phyloP scores from a whole-genome alignment of 2,888 invertebrate genomes.

The Stenurella melanura region DNA sequence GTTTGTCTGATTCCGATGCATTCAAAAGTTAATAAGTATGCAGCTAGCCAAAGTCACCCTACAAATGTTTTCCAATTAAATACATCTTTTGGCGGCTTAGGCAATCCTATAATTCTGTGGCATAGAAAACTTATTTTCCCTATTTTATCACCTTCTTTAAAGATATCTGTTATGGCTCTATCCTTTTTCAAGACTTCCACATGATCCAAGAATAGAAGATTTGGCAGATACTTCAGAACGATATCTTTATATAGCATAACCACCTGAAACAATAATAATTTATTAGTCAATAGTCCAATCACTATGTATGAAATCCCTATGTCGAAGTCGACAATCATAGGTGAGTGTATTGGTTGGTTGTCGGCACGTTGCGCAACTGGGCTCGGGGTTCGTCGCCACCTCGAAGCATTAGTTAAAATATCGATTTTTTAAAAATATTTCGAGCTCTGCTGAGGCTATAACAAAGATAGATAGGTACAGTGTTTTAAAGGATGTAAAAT shows the following conservation, averaged over 20 bases:
- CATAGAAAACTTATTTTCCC: conserved; percentile 74
- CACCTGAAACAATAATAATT: conserved; percentile 67
- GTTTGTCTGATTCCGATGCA: too few species aligned
- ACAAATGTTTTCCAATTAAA: not conserved
- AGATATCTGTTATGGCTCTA: conserved; percentile 47
- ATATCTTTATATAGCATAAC: conserved; percentile 74
- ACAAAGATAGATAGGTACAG: too few species aligned
- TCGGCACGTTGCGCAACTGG: too few species aligned
- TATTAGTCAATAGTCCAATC: too few species aligned
- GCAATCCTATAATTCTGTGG: conserved; percentile 75
- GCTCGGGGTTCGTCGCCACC: too few species aligned
- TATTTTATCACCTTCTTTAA: conserved; percentile 69
- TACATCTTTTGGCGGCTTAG: conserved; percentile 76
- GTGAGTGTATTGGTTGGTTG: too few species aligned
- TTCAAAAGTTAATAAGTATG: not conserved
- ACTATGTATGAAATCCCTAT: too few species aligned
- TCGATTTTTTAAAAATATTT: too few species aligned
- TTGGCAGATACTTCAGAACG: conserved; percentile 71
- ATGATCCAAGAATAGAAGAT: conserved; percentile 75
- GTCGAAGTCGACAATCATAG: too few species aligned
- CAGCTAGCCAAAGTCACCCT: not conserved
- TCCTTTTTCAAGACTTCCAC: conserved; percentile 72
- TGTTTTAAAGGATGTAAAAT: too few species aligned
- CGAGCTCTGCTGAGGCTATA: too few species aligned
- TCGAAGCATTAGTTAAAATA: too few species aligned